Evolutionary conservation across 2,113 vertebrate species (phyloP), one percentile per base, ranked within the genome.

Genomic region (Isichthys henryi): DNA sequence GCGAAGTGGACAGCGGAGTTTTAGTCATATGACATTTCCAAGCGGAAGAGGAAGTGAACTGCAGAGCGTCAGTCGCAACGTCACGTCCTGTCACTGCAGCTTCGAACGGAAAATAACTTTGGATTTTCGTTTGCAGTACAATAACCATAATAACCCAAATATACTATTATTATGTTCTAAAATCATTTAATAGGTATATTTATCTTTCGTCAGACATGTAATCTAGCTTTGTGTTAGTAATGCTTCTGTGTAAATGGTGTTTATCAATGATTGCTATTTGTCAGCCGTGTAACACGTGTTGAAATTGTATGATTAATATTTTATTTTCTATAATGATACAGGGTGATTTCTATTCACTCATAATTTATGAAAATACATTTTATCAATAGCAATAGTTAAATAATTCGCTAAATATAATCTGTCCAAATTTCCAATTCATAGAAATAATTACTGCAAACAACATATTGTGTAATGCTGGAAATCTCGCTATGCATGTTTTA

Each of bases 21-120:
- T 56, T 9, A 87, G 93, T 96, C 95, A 96, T 93, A 89, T 95
- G 95, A 95, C 91, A 88, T 50, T 2, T 83, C 88, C 89, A 92
- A 88, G 90, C 93, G 93, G 94, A 94, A 90, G 93, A 91, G 56
- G 70, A 87, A 82, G 49, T 43, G 15, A 50, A 87, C 66, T 48
- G 86, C 70, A 83, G 88, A 58, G 27, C 87, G 53, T 17, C 31
- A 9, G 39, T 45, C 21, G 21, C 17, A 35, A 87, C 87, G 56
- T 88, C 87, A 88, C 39, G 21, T 86, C 85, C 45, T 53, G 85
- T 35, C n/a, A 53, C n/a, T 35, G 3, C 27, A 52, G 85, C 7
- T 50, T 80, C 74, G 4, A 53, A 5, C 85, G 4, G 8, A 15
- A 27, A 17, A 50, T 50, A 23, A 45, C 0, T 83, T 39, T 83